Conservation (phyloP, 2,797 vertebrate genomes). For the Toxotes lorentzi region DNA sequence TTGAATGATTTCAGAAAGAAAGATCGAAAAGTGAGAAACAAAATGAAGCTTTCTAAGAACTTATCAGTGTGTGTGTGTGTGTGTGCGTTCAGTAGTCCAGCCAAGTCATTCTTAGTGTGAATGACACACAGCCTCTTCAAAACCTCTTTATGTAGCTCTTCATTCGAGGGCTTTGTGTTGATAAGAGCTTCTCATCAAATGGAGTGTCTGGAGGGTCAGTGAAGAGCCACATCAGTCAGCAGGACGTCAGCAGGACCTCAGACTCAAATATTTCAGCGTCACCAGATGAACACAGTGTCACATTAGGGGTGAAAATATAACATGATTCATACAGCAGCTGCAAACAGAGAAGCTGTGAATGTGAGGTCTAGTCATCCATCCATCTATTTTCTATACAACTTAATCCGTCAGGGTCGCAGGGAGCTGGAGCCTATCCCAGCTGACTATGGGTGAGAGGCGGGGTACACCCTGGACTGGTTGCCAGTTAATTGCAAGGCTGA, state of each 20-base stretch:
- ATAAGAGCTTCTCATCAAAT: constrained; percentile 34
- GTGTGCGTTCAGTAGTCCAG: background rate
- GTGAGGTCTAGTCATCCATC: background rate
- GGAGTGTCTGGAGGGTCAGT: constrained; percentile 40
- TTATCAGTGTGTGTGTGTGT: background rate
- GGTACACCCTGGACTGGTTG: too few relatives aligned
- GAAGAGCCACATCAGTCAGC: constrained; percentile 41
- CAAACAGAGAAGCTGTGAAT: background rate
- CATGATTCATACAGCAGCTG: background rate
- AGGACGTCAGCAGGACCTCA: constrained; percentile 7
- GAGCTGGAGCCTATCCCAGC: too few relatives aligned
- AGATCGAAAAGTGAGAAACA: constrained; percentile 1
- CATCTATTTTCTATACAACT: too few relatives aligned
- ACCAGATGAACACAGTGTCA: constrained; percentile 14
- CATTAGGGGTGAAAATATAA: constrained; percentile 2
- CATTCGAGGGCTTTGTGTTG: constrained; percentile 35
- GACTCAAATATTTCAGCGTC: constrained; percentile 26
- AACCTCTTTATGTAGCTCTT: constrained; percentile 32
- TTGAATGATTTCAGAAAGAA: constrained; percentile 17
- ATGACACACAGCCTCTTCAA: constrained; percentile 27
- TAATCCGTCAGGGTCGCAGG: too few relatives aligned
- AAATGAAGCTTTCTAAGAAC: constrained; percentile 1
- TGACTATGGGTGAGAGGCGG: too few relatives aligned
- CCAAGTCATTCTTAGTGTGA: background rate
- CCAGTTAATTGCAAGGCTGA: too few relatives aligned